Evolutionary conservation across 2,888 invertebrate genomes (phyloP).

Genomic region (Tridacna gigas): DNA sequence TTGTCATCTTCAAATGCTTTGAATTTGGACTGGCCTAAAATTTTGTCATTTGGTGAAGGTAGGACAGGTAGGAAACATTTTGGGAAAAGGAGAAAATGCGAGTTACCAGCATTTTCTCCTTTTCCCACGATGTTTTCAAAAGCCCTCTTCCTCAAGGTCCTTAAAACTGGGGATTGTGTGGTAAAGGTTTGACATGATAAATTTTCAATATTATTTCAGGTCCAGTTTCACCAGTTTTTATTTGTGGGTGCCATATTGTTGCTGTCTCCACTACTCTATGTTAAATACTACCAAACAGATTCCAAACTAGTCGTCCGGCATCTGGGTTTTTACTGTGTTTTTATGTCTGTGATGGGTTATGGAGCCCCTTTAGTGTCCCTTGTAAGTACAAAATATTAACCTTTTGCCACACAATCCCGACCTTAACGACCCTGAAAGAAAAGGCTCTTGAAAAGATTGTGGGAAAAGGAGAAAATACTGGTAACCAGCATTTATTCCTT

Average conservation of each 20-base stretch:
- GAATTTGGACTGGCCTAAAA: no score
- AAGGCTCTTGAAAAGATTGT: background rate
- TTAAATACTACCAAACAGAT: conserved; percentile 68
- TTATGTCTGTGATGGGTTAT: conserved; percentile 68
- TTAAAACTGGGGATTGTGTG: no score
- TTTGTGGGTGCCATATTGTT: conserved; percentile 58
- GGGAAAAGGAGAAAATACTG: background rate
- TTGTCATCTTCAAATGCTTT: no score
- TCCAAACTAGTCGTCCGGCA: conserved; percentile 58
- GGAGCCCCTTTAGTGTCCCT: conserved; percentile 72
- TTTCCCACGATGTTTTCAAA: no score
- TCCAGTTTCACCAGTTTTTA: conserved; percentile 61
- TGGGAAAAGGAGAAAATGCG: no score
- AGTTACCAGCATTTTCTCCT: no score
- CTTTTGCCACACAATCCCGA: background rate
- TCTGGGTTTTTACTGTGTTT: conserved; percentile 66
- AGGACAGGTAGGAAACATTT: no score
- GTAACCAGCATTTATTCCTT: background rate
- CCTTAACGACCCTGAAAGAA: background rate
- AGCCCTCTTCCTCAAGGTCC: no score
- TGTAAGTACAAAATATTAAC: conserved; percentile 57
- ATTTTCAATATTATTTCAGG: conserved; percentile 54
- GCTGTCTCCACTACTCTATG: conserved; percentile 66
- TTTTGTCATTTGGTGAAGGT: no score
- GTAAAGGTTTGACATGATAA: background rate